phyloP scores from a whole-genome alignment of 2,113 vertebrate species.

The Antigone vipio region DNA sequence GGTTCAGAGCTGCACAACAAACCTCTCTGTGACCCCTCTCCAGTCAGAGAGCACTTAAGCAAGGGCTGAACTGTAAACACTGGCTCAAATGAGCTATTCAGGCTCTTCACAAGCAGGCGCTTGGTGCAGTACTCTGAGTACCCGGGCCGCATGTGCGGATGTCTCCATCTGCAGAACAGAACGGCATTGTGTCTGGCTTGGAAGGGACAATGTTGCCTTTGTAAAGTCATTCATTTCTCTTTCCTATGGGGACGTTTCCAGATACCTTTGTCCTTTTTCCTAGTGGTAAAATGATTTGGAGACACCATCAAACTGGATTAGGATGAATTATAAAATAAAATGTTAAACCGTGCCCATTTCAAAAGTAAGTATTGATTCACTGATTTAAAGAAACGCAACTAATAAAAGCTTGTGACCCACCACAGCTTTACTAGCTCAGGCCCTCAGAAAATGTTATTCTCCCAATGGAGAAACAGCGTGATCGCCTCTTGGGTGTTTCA shows the following conservation, averaged over 20 bases:
- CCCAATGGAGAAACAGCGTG: fast-evolving
- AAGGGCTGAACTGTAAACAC: not conserved
- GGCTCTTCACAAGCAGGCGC: not conserved
- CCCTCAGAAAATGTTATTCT: not conserved
- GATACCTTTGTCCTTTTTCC: not conserved
- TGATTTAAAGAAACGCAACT: not conserved
- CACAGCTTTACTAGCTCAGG: not conserved
- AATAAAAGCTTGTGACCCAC: not conserved
- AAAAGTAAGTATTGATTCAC: not conserved
- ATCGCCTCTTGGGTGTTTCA: not conserved
- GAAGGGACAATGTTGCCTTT: not conserved
- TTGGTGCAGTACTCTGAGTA: not conserved
- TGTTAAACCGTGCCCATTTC: not conserved
- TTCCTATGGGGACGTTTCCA: not conserved
- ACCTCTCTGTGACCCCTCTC: not conserved
- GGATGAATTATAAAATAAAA: not conserved
- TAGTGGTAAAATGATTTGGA: not conserved
- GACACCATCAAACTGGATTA: not conserved
- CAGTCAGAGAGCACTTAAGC: not conserved
- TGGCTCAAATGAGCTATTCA: not conserved
- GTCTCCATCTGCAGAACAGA: not conserved
- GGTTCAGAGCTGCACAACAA: not conserved
- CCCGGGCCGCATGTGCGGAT: not conserved
- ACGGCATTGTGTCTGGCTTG: not conserved
- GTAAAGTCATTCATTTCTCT: not conserved